Evolutionary conservation across 2,113 vertebrate species (phyloP).

Genomic region (Procavia capensis): DNA sequence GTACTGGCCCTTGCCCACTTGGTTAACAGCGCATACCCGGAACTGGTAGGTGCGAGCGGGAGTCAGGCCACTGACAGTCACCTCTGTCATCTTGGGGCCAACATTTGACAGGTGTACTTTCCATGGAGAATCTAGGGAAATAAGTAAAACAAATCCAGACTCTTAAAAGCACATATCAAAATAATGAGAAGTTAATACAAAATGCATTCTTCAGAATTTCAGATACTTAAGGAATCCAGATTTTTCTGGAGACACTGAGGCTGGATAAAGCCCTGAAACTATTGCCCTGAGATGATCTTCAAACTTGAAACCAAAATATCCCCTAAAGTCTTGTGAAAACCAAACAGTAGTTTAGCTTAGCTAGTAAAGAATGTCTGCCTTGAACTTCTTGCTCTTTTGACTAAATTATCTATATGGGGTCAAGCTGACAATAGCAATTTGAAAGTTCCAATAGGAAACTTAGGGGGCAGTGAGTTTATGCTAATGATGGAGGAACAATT

Average conservation of each 20-base stretch:
- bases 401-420: neutral
- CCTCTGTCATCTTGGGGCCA: conserved; percentile 87
- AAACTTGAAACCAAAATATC: neutral
- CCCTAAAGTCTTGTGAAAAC: neutral
- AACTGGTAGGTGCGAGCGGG: conserved; percentile 98
- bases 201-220: neutral
- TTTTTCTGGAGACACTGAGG: neutral
- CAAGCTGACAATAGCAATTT: neutral
- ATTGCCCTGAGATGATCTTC: neutral
- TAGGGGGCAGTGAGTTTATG: neutral
- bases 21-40: conserved; percentile 95
- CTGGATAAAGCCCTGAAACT: neutral
- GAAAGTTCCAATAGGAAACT: neutral
- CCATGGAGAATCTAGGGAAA: conserved; percentile 95
- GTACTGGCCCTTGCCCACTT: conserved; percentile 96
- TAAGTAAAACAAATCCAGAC: neutral
- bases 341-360: neutral
- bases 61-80: conserved; percentile 93
- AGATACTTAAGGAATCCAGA: neutral
- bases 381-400: too few relatives aligned
- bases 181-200: neutral
- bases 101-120: conserved; percentile 94
- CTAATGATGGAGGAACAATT: neutral
- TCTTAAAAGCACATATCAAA: neutral
- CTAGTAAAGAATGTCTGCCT: too few relatives aligned